Percentiles rank a stretch among this genome's conserved stretches.
phyloP scores from a whole-genome alignment of 2,797 vertebrate species.

The Gadopsis marmoratus region DNA sequence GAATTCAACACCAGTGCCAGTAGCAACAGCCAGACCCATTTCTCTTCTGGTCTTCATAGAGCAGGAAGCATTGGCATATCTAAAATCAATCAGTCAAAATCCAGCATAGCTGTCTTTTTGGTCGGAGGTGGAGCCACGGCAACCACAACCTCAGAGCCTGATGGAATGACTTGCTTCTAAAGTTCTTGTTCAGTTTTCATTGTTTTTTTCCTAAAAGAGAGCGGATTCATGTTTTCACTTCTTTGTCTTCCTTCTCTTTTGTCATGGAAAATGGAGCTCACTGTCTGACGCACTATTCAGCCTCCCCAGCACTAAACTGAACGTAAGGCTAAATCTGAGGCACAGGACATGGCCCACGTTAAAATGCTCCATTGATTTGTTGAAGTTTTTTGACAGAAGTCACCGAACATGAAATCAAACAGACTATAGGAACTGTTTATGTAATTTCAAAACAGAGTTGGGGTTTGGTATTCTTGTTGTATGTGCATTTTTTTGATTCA shows the following conservation, averaged over 20 bases:
- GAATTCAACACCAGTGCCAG: conserved; percentile 82
- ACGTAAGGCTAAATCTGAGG: neutral
- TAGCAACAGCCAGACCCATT: conserved; percentile 18
- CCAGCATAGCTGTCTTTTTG: conserved; percentile 92
- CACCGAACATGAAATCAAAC: neutral
- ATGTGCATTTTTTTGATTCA: neutral
- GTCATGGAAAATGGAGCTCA: neutral
- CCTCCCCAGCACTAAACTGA: neutral
- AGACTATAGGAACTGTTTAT: neutral
- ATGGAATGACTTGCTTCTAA: conserved; percentile 92
- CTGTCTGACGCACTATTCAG: neutral
- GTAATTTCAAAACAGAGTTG: neutral
- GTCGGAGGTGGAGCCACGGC: conserved; percentile 89
- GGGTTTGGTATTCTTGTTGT: neutral
- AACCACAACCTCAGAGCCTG: conserved; percentile 87
- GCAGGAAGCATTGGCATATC: conserved; percentile 70
- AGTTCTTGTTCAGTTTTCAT: conserved; percentile 14
- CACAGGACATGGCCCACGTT: neutral
- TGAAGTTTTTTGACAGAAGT: neutral
- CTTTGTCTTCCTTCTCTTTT: conserved; percentile 44
- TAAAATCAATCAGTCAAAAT: conserved; percentile 82
- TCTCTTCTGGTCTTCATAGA: conserved; percentile 50
- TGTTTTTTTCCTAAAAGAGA: conserved; percentile 6
- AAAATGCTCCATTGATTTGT: neutral
- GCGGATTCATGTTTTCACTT: neutral